Base-by-base conservation (phyloP, 2,888 invertebrate genomes). In the Acrocyrtus sp. region DNA sequence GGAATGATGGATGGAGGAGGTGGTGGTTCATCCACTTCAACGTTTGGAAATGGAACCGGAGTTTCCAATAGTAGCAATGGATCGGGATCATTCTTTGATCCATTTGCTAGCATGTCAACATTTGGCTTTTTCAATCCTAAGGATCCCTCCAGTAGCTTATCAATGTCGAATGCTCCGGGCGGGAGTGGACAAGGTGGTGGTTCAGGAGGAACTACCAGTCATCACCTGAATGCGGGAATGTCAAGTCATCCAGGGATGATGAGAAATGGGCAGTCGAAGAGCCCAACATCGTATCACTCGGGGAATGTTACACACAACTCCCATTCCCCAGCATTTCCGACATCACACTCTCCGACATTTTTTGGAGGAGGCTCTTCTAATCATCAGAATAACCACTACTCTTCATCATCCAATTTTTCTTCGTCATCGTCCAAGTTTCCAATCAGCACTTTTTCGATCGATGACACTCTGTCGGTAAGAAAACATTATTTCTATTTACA, bases 41-140 rank as follows among this genome's bases (percentile, higher is more conserved):
- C n/a, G n/a, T n/a, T n/a, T n/a, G 78, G 83, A 45, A 84, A 85
- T 74, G 86, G 87, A 53, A 87, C 50, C 5, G 66, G 58, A 27
- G 6, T 26, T 15, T 57, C 47, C 3, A 39, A 50, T 10, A 61
- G 50, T 24, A 62, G n/a, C 27, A 34, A 41, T 19, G 61, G 60
- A 53, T 60, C 60, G 22, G 60, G 60, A 1, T 22, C 39, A 22
- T 72, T 66, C 66, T 81, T 79, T 56, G 81, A 81, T 56, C 80
- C 80, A 17, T 81, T 81, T 65, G 72, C 80, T 12, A 72, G 78
- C 56, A 77, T 79, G 68, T 77, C 77, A 1, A 77, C 81, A 1
- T 79, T 81, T 65, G 81, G 81, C 26, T 79, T 80, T 56, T 81
- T 81, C 54, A 81, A 81, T 53, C 78, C 80, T 15, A 80, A 80